A percentile compares a stretch with the other conserved stretches of the same genome.
Evolutionary conservation across 2,888 invertebrate genomes (phyloP).

Genomic region (Andrena marginata): DNA sequence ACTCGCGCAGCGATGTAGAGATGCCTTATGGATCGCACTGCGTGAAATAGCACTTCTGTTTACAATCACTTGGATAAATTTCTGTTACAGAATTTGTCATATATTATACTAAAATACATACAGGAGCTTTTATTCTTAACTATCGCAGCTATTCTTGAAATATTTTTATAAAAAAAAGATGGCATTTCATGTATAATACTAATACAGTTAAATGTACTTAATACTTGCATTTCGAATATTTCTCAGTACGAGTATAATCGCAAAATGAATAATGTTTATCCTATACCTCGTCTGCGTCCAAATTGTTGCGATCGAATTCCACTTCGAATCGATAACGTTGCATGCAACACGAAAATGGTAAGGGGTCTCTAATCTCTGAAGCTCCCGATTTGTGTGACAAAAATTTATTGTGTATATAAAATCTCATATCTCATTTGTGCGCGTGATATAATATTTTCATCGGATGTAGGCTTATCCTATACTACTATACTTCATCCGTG

Average conservation of each 20-base stretch:
- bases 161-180: not conserved
- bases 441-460: too few species aligned
- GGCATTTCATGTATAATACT: slow-evolving; percentile 24
- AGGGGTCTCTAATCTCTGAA: too few species aligned
- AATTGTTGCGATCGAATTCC: too few species aligned
- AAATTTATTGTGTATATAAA: too few species aligned
- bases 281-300: too few species aligned
- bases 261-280: not conserved
- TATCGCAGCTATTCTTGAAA: not conserved
- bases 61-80: not conserved
- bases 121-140: not conserved
- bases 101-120: not conserved
- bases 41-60: not conserved
- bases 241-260: slow-evolving; percentile 1
- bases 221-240: slow-evolving; percentile 26
- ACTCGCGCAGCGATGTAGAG: slow-evolving; percentile 22
- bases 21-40: slow-evolving; percentile 15
- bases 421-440: too few species aligned
- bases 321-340: too few species aligned
- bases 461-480: too few species aligned
- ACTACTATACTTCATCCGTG: too few species aligned
- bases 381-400: too few species aligned
- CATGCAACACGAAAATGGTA: too few species aligned
- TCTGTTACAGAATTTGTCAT: slow-evolving; percentile 11
- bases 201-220: slow-evolving; percentile 21